Evolutionary conservation across 2,113 vertebrate genomes (phyloP).

Genomic region (Eretmochelys imbricata): DNA sequence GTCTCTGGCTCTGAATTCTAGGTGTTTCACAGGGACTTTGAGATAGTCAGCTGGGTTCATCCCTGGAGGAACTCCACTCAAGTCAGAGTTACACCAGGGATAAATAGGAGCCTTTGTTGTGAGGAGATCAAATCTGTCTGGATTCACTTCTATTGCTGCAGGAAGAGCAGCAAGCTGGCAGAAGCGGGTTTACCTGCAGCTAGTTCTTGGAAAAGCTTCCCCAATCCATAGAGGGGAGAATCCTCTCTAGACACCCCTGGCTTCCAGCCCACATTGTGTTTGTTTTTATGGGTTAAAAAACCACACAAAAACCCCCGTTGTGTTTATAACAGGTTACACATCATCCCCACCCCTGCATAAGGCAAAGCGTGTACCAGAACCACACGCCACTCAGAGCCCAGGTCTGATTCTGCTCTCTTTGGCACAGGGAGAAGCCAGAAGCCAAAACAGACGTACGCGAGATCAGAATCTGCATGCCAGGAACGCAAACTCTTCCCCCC

Average conservation of each 20-base stretch:
- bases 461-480: no score
- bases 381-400: not conserved
- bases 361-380: not conserved
- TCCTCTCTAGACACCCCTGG: not conserved
- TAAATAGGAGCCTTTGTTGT: not conserved
- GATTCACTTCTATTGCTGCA: not conserved
- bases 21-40: not conserved
- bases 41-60: not conserved
- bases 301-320: accelerated
- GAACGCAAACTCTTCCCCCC: no score
- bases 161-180: not conserved
- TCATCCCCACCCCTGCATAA: not conserved
- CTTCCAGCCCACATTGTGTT: not conserved
- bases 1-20: not conserved
- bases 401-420: not conserved
- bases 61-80: not conserved
- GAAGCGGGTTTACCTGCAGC: not conserved
- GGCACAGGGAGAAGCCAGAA: not conserved
- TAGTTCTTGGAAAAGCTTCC: not conserved
- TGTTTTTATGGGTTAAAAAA: not conserved
- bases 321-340: not conserved
- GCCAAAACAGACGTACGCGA: not conserved
- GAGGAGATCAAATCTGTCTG: not conserved
- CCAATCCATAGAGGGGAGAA: not conserved
- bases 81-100: not conserved